phyloP scores from a whole-genome alignment of 1,140 invertebrate genomes.

The Tyrophagus putrescentiae region DNA sequence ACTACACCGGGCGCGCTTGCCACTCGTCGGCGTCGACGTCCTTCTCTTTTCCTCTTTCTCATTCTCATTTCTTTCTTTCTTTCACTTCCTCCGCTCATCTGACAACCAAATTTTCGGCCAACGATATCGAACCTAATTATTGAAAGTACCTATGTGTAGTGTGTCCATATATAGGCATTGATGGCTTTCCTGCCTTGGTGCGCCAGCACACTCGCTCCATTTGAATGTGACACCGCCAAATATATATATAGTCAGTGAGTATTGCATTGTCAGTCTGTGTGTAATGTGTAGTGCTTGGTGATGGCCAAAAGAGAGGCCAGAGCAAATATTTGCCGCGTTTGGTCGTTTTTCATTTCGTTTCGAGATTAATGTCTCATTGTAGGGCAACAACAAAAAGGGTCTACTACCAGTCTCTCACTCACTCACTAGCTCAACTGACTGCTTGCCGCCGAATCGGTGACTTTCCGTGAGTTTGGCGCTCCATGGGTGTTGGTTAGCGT shows the following conservation, averaged over 20 bases:
- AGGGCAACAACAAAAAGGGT: neutral
- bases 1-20: too few relatives aligned
- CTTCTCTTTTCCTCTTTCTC: too few relatives aligned
- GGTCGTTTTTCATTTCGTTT: constrained; percentile 12
- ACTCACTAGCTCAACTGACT: too few relatives aligned
- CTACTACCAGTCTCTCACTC: neutral
- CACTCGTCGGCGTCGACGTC: too few relatives aligned
- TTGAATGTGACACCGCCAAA: constrained; percentile 1
- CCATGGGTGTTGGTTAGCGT: too few relatives aligned
- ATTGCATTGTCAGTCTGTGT: too few relatives aligned
- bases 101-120: too few relatives aligned
- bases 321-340: constrained; percentile 13
- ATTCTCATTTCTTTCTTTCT: too few relatives aligned
- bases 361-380: constrained; percentile 4
- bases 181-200: neutral
- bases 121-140: constrained; percentile 11
- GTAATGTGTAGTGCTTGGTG: neutral
- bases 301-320: neutral
- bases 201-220: neutral
- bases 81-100: too few relatives aligned
- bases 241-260: constrained; percentile 16
- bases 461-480: too few relatives aligned
- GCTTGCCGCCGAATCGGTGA: too few relatives aligned
- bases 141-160: constrained; percentile 1
- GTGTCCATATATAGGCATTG: neutral